Percentiles rank a stretch among this genome's conserved stretches.
phyloP scores from a whole-genome alignment of 1,140 invertebrate genomes.

The Diachasma alloeum region DNA sequence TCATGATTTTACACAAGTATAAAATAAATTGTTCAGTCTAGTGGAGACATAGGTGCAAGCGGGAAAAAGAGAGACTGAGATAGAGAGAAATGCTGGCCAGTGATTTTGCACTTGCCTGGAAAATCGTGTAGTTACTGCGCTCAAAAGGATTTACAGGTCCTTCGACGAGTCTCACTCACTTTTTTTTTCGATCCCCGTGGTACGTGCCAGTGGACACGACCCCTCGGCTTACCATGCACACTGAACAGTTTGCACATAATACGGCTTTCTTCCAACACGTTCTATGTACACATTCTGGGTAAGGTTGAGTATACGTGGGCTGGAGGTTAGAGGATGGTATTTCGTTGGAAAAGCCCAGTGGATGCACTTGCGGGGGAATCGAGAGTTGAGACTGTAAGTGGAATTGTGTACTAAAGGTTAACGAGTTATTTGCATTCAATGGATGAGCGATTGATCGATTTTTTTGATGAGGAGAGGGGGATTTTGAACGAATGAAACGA shows the following conservation, averaged over 20 bases:
- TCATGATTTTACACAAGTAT: background rate
- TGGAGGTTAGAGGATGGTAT: background rate
- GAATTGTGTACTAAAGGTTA: background rate
- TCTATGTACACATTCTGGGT: background rate
- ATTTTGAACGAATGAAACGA: too few relatives aligned
- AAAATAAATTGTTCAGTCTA: background rate
- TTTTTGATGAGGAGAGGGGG: too few relatives aligned
- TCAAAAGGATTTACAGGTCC: constrained; percentile 35
- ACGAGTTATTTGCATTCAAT: background rate
- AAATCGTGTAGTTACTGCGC: constrained; percentile 35
- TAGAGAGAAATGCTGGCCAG: background rate
- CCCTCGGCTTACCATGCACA: constrained; percentile 27
- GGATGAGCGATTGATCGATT: too few relatives aligned
- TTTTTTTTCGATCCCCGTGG: background rate
- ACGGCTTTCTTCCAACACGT: background rate
- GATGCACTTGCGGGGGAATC: background rate
- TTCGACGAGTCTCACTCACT: constrained; percentile 18
- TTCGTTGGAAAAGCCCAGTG: background rate
- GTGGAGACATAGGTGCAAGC: background rate
- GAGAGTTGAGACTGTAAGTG: background rate
- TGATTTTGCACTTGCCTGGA: constrained; percentile 25
- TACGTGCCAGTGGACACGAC: constrained; percentile 36
- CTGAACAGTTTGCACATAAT: background rate
- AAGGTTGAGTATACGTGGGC: background rate
- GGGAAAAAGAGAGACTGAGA: background rate